These are phyloP conservation scores for Sympetrum striolatum DNA, from an alignment of 2,888 invertebrate genomes.

Conservation along the genomic window DNA sequence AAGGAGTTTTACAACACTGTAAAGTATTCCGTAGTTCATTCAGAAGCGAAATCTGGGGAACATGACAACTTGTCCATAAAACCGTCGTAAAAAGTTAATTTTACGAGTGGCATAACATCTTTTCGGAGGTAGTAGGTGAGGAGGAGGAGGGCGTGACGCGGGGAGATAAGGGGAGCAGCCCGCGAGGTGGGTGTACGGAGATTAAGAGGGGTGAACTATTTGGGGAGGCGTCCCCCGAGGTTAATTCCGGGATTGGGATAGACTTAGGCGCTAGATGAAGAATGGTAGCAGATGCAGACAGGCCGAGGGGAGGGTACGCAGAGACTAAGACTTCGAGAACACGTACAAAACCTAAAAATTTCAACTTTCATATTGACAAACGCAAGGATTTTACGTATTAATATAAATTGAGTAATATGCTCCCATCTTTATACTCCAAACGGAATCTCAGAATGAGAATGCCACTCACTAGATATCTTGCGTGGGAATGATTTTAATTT, in stretches of 20 bases:
- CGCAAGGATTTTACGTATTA: no score
- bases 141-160: constrained; percentile 52
- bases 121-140: constrained; percentile 53
- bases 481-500: no score
- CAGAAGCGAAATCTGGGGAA: constrained; percentile 37
- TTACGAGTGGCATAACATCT: constrained; percentile 61
- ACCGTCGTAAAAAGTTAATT: constrained; percentile 62
- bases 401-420: no score
- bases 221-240: neutral
- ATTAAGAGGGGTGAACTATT: neutral
- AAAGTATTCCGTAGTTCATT: constrained; percentile 37
- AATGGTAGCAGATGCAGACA: neutral
- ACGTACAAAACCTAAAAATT: no score
- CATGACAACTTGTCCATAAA: constrained; percentile 56
- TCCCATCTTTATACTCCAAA: no score
- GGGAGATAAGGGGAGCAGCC: constrained; percentile 4
- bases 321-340: neutral
- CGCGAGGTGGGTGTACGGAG: neutral
- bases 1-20: constrained; percentile 33
- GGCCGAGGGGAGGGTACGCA: neutral
- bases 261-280: neutral
- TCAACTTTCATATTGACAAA: no score
- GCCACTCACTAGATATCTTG: no score
- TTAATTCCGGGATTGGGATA: neutral
- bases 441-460: no score